phyloP scores from a whole-genome alignment of 2,113 vertebrate species.

The Menura novaehollandiae region DNA sequence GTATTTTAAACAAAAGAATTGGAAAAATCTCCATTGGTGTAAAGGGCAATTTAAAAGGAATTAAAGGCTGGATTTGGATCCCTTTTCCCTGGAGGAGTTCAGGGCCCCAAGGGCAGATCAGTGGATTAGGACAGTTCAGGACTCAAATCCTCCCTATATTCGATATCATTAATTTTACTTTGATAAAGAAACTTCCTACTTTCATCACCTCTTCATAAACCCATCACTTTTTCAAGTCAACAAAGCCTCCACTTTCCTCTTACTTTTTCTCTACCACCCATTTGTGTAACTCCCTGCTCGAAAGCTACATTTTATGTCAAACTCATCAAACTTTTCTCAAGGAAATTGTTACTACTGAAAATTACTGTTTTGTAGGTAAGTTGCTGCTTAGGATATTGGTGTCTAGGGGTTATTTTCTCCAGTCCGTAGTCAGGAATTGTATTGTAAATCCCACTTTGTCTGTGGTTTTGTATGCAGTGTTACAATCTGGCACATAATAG shows the following conservation, averaged over 20 bases:
- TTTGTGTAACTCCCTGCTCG: fast-evolving
- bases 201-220: background rate
- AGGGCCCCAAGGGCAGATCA: background rate
- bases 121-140: background rate
- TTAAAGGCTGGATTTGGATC: background rate
- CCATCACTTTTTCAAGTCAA: background rate
- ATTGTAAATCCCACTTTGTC: background rate
- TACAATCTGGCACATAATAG: background rate
- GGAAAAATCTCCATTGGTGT: background rate
- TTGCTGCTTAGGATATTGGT: background rate
- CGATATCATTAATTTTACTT: background rate
- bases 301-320: background rate
- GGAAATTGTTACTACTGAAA: background rate
- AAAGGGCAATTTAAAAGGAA: background rate
- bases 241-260: background rate
- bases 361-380: background rate
- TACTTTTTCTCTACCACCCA: background rate
- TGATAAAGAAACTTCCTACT: background rate
- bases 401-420: background rate
- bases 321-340: background rate
- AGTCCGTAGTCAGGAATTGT: background rate
- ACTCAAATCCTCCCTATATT: background rate
- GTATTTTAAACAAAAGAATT: background rate
- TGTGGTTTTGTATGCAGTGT: background rate
- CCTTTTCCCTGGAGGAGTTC: background rate